Conservation (phyloP, 2,888 invertebrate genomes). For the Galerucella calmariensis region DNA sequence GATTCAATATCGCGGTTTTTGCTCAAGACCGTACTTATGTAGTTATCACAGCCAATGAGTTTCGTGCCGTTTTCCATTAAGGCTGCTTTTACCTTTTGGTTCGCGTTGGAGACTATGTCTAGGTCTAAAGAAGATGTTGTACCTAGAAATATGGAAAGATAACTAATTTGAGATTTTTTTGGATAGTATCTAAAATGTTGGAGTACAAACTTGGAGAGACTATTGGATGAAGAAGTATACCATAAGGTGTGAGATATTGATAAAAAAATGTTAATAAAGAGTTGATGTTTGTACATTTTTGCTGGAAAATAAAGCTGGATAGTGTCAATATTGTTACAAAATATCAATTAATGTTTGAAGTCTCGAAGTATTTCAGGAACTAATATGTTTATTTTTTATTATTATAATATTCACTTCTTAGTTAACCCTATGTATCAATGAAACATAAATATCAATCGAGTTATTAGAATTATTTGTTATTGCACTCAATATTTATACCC, state of each 20-base stretch:
- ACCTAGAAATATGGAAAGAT: constrained; percentile 17
- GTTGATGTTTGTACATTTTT: too few species aligned
- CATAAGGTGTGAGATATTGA: too few species aligned
- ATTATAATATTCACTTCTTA: not conserved
- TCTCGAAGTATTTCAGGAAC: too few species aligned
- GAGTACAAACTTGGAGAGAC: too few species aligned
- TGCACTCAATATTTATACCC: not conserved
- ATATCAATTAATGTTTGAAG: too few species aligned
- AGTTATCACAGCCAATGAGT: constrained; percentile 79
- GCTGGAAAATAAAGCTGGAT: too few species aligned
- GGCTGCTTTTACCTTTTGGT: constrained; percentile 62
- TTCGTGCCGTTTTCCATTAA: constrained; percentile 69
- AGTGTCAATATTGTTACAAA: too few species aligned
- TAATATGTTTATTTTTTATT: not conserved
- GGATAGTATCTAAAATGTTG: too few species aligned
- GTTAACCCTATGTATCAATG: not conserved
- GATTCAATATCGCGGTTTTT: constrained; percentile 59
- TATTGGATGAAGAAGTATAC: too few species aligned
- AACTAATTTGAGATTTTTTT: not conserved
- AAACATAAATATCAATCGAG: not conserved
- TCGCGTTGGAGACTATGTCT: constrained; percentile 49
- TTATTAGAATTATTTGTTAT: constrained; percentile 1
- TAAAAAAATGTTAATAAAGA: too few species aligned
- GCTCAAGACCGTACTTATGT: constrained; percentile 74
- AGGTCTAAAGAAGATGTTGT: constrained; percentile 49